Conservation (phyloP, 2,113 vertebrate genomes). For the Festucalex cinctus region DNA sequence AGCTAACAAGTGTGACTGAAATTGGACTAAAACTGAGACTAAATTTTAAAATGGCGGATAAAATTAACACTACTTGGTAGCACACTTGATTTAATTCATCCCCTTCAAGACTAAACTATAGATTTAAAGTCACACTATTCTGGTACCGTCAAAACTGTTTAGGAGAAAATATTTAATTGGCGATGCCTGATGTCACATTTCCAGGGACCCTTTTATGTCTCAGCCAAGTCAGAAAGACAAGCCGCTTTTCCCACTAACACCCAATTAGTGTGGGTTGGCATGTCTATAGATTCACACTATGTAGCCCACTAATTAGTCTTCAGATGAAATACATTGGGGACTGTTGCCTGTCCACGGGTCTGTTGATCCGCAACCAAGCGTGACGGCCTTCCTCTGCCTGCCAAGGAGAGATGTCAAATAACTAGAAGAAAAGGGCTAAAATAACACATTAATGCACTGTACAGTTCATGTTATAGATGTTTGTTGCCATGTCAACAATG, state of each 20-base stretch:
- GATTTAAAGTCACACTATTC: not conserved
- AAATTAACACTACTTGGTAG: too few species aligned
- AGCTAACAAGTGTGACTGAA: too few species aligned
- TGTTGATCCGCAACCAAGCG: constrained; percentile 40
- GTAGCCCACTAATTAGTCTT: constrained; percentile 39
- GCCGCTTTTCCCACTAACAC: constrained; percentile 15
- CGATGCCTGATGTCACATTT: constrained; percentile 16
- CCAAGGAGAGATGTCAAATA: not conserved
- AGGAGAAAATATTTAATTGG: constrained; percentile 22
- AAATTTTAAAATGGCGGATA: too few species aligned
- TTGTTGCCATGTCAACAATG: not conserved
- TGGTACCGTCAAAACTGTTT: constrained; percentile 1
- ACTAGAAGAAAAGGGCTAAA: not conserved
- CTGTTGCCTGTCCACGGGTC: not conserved
- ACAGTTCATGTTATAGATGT: not conserved
- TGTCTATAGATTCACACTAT: constrained; percentile 35
- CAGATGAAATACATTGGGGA: constrained; percentile 44
- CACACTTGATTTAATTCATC: not conserved
- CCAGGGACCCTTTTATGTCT: constrained; percentile 33
- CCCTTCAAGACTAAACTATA: not conserved
- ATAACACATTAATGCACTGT: not conserved
- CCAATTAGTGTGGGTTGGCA: constrained; percentile 47
- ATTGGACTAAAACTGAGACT: too few species aligned
- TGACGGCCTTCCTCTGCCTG: constrained; percentile 32
- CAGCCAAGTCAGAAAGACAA: constrained; percentile 17